Conservation (phyloP, 1,140 invertebrate species). For the Drosophila orosa region DNA sequence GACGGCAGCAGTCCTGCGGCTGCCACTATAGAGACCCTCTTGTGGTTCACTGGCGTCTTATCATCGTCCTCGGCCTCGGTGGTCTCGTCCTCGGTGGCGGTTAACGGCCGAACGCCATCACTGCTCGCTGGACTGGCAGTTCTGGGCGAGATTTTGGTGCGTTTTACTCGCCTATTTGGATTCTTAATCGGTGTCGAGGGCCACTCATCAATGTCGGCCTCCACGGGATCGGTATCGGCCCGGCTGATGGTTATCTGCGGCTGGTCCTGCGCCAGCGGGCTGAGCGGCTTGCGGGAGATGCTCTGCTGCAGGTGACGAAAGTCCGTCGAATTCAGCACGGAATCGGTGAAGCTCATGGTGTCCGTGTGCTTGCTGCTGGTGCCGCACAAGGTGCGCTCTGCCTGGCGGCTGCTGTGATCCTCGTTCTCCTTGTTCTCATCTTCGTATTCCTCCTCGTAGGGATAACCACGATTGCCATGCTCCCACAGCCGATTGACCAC, state of each 20-base stretch:
- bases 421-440: conserved; percentile 61
- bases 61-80: conserved; percentile 44
- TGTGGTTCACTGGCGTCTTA: conserved; percentile 66
- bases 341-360: conserved; percentile 79
- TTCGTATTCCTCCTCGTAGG: conserved; percentile 18
- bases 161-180: conserved; percentile 42
- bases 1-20: background rate
- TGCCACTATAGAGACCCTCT: conserved; percentile 31
- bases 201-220: conserved; percentile 68
- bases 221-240: conserved; percentile 29
- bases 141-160: conserved; percentile 58
- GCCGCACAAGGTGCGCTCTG: conserved; percentile 46
- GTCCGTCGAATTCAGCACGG: conserved; percentile 67
- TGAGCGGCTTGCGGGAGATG: conserved; percentile 63
- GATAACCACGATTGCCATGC: conserved; percentile 11
- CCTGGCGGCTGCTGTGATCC: conserved; percentile 34
- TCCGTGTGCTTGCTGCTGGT: conserved; percentile 50
- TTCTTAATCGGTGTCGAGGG: conserved; percentile 68
- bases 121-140: conserved; percentile 56
- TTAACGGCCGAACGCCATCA: conserved; percentile 57
- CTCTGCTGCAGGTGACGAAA: conserved; percentile 67
- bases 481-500: conserved; percentile 50
- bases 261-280: conserved; percentile 66
- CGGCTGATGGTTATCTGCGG: conserved; percentile 50
- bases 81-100: conserved; percentile 60